Evolutionary conservation across 2,888 invertebrate genomes (phyloP), one percentile per base, ranked within the genome.

Genomic region (Julus scandinavius): DNA sequence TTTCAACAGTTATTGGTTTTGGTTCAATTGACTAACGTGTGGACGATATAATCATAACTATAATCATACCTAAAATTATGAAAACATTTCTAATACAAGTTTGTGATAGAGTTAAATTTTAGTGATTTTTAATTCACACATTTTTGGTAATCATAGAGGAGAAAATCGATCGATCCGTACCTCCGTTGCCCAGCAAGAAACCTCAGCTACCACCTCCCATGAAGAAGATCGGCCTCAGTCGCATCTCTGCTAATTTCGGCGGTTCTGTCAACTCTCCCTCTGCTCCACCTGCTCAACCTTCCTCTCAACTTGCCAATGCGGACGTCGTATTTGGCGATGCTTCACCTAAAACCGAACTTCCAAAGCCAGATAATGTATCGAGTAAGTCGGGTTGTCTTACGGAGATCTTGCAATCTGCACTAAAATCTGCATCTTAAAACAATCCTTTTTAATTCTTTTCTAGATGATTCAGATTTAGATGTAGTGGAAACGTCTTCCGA

Each of bases 181-280:
- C 90, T 83, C 89, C 89, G 13, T 84, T 90, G 15, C 89, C 90
- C 11, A 85, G 88, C 20, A 91, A 91, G 89, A 91, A 91, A 89
- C 91, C 91, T 29, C 90, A 90, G 80, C 90, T 91, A 40, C 92
- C 92, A 29, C 92, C 92, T 41, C 92, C 92, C 38, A 90, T 92
- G 83, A 91, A 91, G 87, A 92, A 92, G 41, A 13, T 85, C 45
- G 20, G 9, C 29, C 6, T 45, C 5, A 45, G 29, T 7, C 85
- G 49, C 41, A 17, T 85, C n/a, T 85, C 85, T 9, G 45, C 85
- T 17, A 41, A 88, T 89, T 85, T 88, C 40, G 89, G 87, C 41
- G 85, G 89, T 80, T n/a, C 87, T 20, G n/a, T 45, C 2, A n/a
- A 15, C 90, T 89, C 89, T 15, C 90, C 90, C 38, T 90, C 90